Conservation (phyloP, 2,797 vertebrate species). For the Triplophysa bombifrons region DNA sequence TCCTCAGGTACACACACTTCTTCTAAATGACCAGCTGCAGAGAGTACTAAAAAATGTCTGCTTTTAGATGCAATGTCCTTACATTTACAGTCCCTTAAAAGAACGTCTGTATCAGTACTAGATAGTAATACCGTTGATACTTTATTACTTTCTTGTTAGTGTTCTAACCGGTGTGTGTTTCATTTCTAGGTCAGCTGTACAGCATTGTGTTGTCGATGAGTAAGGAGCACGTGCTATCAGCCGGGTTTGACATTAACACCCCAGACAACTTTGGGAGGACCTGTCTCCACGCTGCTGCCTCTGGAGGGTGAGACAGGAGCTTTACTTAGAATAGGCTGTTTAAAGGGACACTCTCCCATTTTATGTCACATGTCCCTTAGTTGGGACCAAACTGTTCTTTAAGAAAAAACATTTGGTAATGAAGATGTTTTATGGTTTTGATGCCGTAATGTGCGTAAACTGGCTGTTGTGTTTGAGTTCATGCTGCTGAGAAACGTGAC, state of each 20-base stretch:
- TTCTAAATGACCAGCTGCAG: not conserved
- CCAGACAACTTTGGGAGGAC: constrained; percentile 98
- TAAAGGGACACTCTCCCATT: constrained; percentile 28
- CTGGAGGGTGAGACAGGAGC: constrained; percentile 86
- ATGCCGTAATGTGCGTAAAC: not conserved
- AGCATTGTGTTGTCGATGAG: constrained; percentile 99
- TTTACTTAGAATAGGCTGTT: constrained; percentile 15
- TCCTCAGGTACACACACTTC: constrained; percentile 89
- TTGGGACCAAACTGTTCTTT: not conserved
- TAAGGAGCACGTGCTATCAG: constrained; percentile 97
- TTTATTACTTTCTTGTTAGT: no score
- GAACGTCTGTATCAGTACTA: no score
- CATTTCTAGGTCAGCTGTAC: constrained; percentile 93
- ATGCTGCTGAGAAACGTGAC: not conserved
- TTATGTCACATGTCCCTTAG: not conserved
- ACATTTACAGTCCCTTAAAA: not conserved
- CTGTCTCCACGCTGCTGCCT: constrained; percentile 99
- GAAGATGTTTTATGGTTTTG: not conserved
- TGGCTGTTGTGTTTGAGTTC: not conserved
- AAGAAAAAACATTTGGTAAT: not conserved
- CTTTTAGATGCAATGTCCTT: not conserved
- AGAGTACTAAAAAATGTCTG: not conserved
- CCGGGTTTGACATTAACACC: constrained; percentile 98
- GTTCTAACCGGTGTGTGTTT: not conserved
- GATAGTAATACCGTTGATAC: no score